Conservation (phyloP, 2,113 vertebrate genomes). For the Sinocyclocheilus anophthalmus region DNA sequence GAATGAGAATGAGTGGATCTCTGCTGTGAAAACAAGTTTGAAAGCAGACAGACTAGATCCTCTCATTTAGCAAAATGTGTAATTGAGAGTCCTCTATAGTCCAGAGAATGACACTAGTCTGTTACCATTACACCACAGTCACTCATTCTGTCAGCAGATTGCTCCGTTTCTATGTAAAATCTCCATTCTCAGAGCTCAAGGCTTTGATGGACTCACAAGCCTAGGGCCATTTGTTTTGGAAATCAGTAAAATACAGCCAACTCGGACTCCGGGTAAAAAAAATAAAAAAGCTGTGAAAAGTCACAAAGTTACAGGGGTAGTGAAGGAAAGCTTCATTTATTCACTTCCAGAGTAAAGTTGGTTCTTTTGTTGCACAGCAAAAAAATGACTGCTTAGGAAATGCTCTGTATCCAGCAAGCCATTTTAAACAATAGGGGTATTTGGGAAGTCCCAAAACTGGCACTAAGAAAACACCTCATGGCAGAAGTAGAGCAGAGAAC, state of each 20-base stretch:
- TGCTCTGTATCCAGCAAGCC: slow-evolving; percentile 23
- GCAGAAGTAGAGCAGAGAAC: slow-evolving; percentile 62
- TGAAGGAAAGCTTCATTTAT: slow-evolving; percentile 7
- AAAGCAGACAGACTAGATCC: not conserved
- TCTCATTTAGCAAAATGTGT: slow-evolving; percentile 20
- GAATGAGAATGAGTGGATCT: not conserved
- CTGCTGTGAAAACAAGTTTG: no score
- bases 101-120: not conserved
- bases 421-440: slow-evolving; percentile 37
- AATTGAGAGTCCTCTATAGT: slow-evolving; percentile 1
- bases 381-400: slow-evolving; percentile 22
- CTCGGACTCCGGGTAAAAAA: no score
- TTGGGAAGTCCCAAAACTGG: slow-evolving; percentile 53
- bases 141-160: not conserved
- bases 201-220: not conserved
- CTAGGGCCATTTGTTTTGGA: not conserved
- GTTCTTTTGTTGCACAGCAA: slow-evolving; percentile 2
- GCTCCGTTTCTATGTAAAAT: not conserved
- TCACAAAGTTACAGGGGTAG: not conserved
- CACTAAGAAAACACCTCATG: slow-evolving; percentile 59
- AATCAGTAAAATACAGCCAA: not conserved
- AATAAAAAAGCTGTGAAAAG: not conserved
- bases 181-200: not conserved
- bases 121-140: slow-evolving; percentile 5
- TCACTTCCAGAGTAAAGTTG: not conserved